Evolutionary conservation across 2,113 vertebrate species (phyloP), one percentile per base, ranked within the genome.

Genomic region (Thunnus thynnus): DNA sequence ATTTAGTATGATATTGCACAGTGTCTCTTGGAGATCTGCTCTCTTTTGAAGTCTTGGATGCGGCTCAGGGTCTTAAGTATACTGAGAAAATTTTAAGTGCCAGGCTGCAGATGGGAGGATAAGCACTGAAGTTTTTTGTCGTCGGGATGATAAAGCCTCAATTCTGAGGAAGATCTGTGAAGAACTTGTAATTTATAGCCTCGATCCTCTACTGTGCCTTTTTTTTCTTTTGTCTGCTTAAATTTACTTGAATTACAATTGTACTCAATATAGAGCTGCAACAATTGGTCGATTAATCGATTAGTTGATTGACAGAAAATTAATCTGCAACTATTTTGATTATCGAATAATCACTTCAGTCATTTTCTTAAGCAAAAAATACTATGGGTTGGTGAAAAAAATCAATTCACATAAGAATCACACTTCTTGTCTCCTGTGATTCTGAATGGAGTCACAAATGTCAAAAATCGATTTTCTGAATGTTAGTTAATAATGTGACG

Each of bases 41-140:
- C 25, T 65, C 68, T 79, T 30, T 80, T 82, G 75, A 87, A 81
- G 55, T 82, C 47, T 48, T 66, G 54, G 70, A 72, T 52, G 55
- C 11, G n/a, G 30, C 55, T 46, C 60, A 27, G 36, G 58, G n/a
- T 69, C 52, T 72, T 63, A 63, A 60, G 65, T 63, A 75, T 25
- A 72, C 55, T 67, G 69, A 71, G 50, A 81, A 20, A 44, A 78
- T 76, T 86, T 61, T 25, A 67, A 64, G 58, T 68, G 41, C 54
- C 72, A 57, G 48, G 22, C 72, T 69, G 62, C 56, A 77, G 72
- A 73, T 82, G 63, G 20, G 52, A 74, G 22, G 71, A 44, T 67
- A 72, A 65, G 57, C 78, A 65, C 18, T 36, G 4, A 36, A 60
- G 16, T 36, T 46, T n/a, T 22, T 51, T 71, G 41, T 32, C 5